phyloP scores from a whole-genome alignment of 2,797 vertebrate genomes.

The Dendrocincla tyrannina region DNA sequence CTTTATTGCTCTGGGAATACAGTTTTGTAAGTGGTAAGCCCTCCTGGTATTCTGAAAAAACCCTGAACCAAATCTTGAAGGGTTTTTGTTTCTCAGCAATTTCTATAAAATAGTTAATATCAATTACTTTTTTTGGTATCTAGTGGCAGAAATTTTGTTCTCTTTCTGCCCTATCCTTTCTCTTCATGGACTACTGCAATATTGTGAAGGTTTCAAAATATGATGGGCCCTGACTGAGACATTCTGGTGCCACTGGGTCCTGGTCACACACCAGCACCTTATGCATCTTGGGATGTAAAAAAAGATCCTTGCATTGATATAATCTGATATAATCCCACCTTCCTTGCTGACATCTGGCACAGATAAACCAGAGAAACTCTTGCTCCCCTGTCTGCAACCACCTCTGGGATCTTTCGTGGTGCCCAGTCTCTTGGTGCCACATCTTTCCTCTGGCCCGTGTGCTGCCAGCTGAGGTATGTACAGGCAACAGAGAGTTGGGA shows the following conservation, averaged over 20 bases:
- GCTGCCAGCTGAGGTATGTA: background rate
- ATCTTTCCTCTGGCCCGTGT: background rate
- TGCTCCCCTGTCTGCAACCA: background rate
- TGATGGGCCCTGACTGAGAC: background rate
- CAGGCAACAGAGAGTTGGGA: background rate
- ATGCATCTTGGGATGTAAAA: background rate
- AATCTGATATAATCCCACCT: background rate
- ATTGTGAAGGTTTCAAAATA: background rate
- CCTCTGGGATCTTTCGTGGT: accelerated
- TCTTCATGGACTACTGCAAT: background rate
- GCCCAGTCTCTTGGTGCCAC: background rate
- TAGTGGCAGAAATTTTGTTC: background rate
- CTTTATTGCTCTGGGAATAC: background rate
- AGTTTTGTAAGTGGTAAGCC: background rate
- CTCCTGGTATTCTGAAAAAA: background rate
- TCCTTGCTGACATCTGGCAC: background rate
- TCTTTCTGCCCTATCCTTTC: background rate
- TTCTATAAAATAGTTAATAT: background rate
- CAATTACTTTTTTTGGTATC: background rate
- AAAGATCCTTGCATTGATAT: background rate
- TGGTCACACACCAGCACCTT: background rate
- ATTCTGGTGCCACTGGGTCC: no score
- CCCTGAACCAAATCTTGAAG: background rate
- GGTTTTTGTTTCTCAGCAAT: background rate
- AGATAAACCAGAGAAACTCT: background rate